Evolutionary conservation across 2,888 invertebrate species (phyloP).

Genomic region (Aquatica leii): DNA sequence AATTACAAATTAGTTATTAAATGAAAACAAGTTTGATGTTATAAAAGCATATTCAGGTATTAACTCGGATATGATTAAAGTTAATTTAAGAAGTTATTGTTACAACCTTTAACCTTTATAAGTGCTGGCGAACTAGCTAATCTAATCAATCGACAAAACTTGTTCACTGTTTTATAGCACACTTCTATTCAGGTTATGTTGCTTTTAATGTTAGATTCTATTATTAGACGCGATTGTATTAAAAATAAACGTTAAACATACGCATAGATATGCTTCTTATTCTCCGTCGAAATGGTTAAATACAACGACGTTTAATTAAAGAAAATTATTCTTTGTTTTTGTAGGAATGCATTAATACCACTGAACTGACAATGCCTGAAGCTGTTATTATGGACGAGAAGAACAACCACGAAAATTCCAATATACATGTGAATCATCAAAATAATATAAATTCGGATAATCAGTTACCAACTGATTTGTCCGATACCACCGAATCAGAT

Average conservation of each 20-base stretch:
- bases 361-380: slow-evolving; percentile 19
- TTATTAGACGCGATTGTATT: slow-evolving; percentile 1
- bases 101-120: too few species aligned
- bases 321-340: neutral
- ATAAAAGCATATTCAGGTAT: too few species aligned
- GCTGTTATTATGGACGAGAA: slow-evolving; percentile 23
- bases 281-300: neutral
- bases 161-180: too few species aligned
- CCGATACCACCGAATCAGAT: slow-evolving; percentile 84
- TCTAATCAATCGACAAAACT: too few species aligned
- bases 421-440: slow-evolving; percentile 16
- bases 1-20: slow-evolving; percentile 10
- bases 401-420: slow-evolving; percentile 27
- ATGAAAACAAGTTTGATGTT: neutral
- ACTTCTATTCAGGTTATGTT: slow-evolving; percentile 1
- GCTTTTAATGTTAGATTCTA: neutral
- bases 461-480: slow-evolving; percentile 75
- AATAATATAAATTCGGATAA: slow-evolving; percentile 34
- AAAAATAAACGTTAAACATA: slow-evolving; percentile 4
- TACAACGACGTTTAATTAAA: neutral
- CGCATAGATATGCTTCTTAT: too few species aligned
- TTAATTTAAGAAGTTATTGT: too few species aligned
- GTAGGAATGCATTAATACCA: slow-evolving; percentile 17
- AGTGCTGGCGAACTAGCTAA: too few species aligned
- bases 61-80: too few species aligned